Evolutionary conservation across 2,113 vertebrate genomes (phyloP), one percentile per base, ranked within the genome.

Genomic region (Bos indicus): DNA sequence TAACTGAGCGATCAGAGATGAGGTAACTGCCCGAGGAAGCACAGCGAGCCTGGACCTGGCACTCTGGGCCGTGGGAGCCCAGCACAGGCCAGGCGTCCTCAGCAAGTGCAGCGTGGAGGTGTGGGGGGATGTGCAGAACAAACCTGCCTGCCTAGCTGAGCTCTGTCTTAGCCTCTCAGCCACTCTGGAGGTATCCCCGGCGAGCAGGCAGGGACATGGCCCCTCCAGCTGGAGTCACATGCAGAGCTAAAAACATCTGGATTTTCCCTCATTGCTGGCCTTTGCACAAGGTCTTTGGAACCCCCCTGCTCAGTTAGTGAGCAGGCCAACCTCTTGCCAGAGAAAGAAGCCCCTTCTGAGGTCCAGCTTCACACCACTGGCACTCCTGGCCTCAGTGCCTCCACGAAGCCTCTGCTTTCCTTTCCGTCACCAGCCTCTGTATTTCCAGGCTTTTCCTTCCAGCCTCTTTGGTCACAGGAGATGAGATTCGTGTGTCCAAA

Each of bases 181-280:
- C 60, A 0, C 33, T 67, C 7, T 7, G 21, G 19, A 16, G 1
- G 3, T 12, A 0, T 19, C 52, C 30, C 2, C 0, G 15, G 33
- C 1, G 2, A 28, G 26, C 52, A 48, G 25, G 51, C 7, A 40
- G 21, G 0, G 33, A 21, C 2, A 5, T 9, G 74, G 25, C 25
- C 43, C 40, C 40, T 46, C 74, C 40, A 77, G 16, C 15, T 3
- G 15, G 3, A 64, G 40, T 36, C 19, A 17, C 25, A 11, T 3
- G 6, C 36, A 36, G 80, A 48, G 2, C 54, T 48, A 10, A 74
- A 46, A 21, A 8, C 21, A 48, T 8, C 71, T 6, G 4, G 33
- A 21, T 9, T 46, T 60, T 15, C 23, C n/a, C 89, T 25, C 8
- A 46, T 28, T 9, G 57, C 43, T 2, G 6, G 12, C 25, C 64